phyloP scores from a whole-genome alignment of 2,888 invertebrate species.

The Catotricha subobsoleta region DNA sequence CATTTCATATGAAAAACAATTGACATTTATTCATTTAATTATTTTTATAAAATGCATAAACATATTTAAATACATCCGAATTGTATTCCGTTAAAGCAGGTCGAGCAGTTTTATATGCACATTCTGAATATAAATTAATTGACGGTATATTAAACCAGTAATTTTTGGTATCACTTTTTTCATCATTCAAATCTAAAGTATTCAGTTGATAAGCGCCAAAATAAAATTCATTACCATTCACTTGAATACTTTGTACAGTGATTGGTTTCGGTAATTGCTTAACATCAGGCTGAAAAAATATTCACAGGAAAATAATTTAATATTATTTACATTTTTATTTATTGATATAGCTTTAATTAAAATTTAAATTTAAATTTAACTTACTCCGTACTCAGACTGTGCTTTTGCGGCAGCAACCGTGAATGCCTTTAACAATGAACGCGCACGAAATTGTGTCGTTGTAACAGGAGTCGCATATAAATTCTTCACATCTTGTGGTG shows the following conservation, averaged over 20 bases:
- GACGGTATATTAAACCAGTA: constrained; percentile 56
- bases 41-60: constrained; percentile 64
- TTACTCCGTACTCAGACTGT: constrained; percentile 52
- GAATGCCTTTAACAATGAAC: constrained; percentile 56
- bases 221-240: constrained; percentile 57
- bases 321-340: neutral
- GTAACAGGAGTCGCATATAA: constrained; percentile 48
- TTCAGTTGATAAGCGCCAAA: constrained; percentile 74
- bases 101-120: constrained; percentile 43
- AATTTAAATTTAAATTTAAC: constrained; percentile 13
- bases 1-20: neutral
- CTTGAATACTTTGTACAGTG: constrained; percentile 64
- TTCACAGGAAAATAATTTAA: neutral
- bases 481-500: constrained; percentile 45
- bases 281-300: constrained; percentile 34
- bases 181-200: constrained; percentile 47
- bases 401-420: constrained; percentile 61
- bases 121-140: constrained; percentile 44
- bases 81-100: constrained; percentile 59
- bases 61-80: constrained; percentile 53
- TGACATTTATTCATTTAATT: constrained; percentile 8
- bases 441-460: constrained; percentile 45
- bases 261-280: constrained; percentile 56
- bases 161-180: constrained; percentile 46
- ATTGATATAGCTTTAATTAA: neutral